Percentiles rank a stretch among this genome's conserved stretches.
These are phyloP conservation scores for Pontoporia blainvillei DNA, from an alignment of 2,113 vertebrate genomes.

Conservation along the genomic window DNA sequence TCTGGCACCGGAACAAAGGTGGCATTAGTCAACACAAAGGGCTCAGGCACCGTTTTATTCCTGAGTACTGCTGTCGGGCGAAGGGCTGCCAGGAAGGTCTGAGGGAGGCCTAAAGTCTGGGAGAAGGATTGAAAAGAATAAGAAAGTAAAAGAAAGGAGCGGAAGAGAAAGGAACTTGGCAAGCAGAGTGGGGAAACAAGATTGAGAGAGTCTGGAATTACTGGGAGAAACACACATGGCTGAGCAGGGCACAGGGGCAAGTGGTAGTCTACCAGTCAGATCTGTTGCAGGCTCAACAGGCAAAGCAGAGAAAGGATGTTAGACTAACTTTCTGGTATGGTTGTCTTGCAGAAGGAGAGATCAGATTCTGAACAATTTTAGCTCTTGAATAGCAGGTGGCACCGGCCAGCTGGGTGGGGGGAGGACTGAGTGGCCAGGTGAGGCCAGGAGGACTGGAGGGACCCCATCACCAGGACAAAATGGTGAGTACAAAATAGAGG, in stretches of 20 bases:
- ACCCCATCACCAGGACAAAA: background rate
- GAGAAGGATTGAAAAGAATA: background rate
- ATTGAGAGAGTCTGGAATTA: background rate
- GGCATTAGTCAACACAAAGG: background rate
- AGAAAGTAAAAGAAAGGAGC: background rate
- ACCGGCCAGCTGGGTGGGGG: background rate
- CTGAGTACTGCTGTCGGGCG: background rate
- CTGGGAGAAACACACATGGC: background rate
- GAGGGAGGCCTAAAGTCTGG: background rate
- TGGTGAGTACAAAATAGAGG: background rate
- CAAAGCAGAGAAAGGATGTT: background rate
- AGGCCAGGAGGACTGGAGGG: background rate
- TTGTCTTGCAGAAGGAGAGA: background rate
- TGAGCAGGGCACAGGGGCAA: too few relatives aligned
- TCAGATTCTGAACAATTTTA: background rate
- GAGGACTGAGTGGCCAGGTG: background rate
- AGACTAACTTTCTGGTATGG: background rate
- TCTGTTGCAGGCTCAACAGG: rapidly evolving
- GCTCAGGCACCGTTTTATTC: background rate
- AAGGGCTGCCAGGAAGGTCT: background rate
- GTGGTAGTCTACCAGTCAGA: background rate
- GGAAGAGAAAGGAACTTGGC: background rate
- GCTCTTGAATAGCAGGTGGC: background rate
- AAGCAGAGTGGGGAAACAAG: background rate
- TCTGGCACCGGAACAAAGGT: background rate